Base-by-base conservation (phyloP, 2,888 invertebrate species). In the Dioctria rufipes region DNA sequence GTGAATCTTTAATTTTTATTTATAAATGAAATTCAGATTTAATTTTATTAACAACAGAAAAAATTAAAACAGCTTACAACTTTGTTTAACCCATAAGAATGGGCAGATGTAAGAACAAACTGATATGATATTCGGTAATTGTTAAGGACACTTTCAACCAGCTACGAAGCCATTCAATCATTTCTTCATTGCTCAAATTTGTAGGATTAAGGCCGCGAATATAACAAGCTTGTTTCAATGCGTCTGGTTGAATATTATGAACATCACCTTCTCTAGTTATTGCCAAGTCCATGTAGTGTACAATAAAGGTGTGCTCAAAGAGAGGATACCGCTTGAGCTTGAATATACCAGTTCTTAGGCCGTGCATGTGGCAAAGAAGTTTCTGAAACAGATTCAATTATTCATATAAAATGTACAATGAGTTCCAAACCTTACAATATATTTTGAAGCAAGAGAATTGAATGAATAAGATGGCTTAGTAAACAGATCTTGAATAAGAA, bases 231-330 rank as follows among this genome's bases (percentile, higher is more conserved):
- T 93, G 89, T 86, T 91, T 90, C 71, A 97, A 88, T 0, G 93
- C 91, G 5, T 94, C 94, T 46, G 90, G 89, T 3, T 91, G 90
- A 86, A 97, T 89, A 80, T 90, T 90, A 25, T 92, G 91, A 0
- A 94, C 92, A 49, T 93, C 96, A 6, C 95, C 96, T 90, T 96
- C 96, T 78, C 93, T 91, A 39, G 91, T 86, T 78, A 97, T 95
- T 0, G 96, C 95, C 83, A 91, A 89, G 87, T 97, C 97, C 93
- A 96, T 95, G 86, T 93, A 92, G 85, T 93, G 90, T 46, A 97
- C 90, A 82, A 95, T 88, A 83, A 92, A 91, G 0, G 95, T 95
- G 86, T 93, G 91, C 84, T 94, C 93, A 81, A 91, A 90, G 42
- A 96, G 89, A 83, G 94, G 91, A 66, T 90, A 90, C 73, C 92